phyloP scores from a whole-genome alignment of 2,888 invertebrate species.

The Parnassius smintheus region DNA sequence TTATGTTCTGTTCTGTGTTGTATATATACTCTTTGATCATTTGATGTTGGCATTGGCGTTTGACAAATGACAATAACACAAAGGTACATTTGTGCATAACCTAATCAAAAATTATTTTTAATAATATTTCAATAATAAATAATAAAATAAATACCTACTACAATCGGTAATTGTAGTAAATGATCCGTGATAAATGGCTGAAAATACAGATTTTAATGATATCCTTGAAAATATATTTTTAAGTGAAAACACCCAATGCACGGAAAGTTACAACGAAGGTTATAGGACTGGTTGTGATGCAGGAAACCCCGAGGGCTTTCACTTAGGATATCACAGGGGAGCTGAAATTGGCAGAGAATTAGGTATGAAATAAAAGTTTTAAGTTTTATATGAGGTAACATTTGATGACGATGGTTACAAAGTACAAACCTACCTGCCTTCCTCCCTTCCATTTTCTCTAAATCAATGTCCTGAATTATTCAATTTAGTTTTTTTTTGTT shows the following conservation, averaged over 20 bases:
- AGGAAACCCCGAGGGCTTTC: constrained; percentile 85
- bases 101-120: background rate
- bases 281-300: constrained; percentile 80
- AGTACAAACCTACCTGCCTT: no score
- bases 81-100: no score
- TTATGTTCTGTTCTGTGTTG: no score
- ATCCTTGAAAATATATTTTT: constrained; percentile 86
- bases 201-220: constrained; percentile 86
- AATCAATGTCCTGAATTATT: no score
- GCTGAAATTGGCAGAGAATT: constrained; percentile 88
- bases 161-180: background rate
- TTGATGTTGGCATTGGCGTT: no score
- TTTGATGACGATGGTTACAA: background rate
- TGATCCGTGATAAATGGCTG: constrained; percentile 56
- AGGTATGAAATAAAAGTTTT: constrained; percentile 38
- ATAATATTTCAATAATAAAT: background rate
- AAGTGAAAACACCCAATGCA: constrained; percentile 84
- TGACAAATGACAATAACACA: no score
- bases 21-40: no score
- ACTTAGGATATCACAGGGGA: constrained; percentile 89
- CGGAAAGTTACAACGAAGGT: constrained; percentile 86
- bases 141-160: background rate
- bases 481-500: no score
- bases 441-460: no score
- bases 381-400: background rate